Evolutionary conservation across 2,888 invertebrate species (phyloP).

Genomic region (Himalopsyche anomala): DNA sequence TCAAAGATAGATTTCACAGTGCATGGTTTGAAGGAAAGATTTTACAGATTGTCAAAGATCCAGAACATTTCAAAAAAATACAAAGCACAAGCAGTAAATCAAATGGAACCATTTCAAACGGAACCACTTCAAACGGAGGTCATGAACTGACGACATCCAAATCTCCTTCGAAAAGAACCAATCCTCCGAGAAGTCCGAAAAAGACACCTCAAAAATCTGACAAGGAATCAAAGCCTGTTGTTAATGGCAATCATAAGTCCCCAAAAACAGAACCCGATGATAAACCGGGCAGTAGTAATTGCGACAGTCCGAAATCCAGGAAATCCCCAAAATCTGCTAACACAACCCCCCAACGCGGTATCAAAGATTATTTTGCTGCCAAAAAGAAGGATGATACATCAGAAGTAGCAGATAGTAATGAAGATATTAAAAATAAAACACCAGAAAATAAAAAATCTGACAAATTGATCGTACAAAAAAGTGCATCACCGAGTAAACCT

Average conservation of each 20-base stretch:
- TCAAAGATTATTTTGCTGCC: constrained; percentile 60
- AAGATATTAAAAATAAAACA: constrained; percentile 65
- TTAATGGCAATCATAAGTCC: constrained; percentile 17
- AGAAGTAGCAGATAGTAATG: not conserved
- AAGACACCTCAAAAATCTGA: constrained; percentile 67
- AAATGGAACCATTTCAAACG: constrained; percentile 66
- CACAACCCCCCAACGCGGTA: constrained; percentile 57
- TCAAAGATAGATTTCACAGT: constrained; percentile 78
- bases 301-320: constrained; percentile 47
- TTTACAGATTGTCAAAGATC: constrained; percentile 74
- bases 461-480: constrained; percentile 57
- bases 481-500: constrained; percentile 8
- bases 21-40: constrained; percentile 86
- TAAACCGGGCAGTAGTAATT: not conserved
- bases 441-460: constrained; percentile 67
- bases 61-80: constrained; percentile 62
- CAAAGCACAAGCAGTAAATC: constrained; percentile 41
- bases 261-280: not conserved
- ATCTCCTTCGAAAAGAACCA: constrained; percentile 29
- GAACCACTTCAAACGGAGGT: constrained; percentile 66
- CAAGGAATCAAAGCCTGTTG: constrained; percentile 63
- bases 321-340: constrained; percentile 52
- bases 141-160: constrained; percentile 61
- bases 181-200: constrained; percentile 63
- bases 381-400: constrained; percentile 49